Evolutionary conservation across 2,113 vertebrate genomes (phyloP), one percentile per base, ranked within the genome.

Genomic region (Hippocampus zosterae): DNA sequence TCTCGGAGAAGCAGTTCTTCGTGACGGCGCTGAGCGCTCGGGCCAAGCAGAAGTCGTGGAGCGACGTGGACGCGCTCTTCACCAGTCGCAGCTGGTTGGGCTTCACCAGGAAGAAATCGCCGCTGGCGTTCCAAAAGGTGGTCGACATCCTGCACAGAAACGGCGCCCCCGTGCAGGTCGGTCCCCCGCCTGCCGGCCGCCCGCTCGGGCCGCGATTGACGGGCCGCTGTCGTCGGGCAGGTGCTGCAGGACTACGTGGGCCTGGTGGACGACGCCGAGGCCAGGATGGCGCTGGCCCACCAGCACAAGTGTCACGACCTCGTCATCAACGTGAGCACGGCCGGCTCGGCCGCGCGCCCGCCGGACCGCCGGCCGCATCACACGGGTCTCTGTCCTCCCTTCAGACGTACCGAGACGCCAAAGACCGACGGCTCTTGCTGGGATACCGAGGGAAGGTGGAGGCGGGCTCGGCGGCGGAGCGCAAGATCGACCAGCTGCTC

Each of bases 281-380:
- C 89, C 12, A 92, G 92, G 72, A 83, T 98, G 87, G 89, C 87
- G 65, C 88, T 98, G 1, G 96, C 95, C 46, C 93, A 92, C 68
- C 98, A 96, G 78, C 94, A 96, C 82, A 98, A 96, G 80, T 99
- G 97, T 84, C 97, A 99, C 37, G 93, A 97, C 82, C 92, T 98
- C 44, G 91, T 95, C 82, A 98, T 99, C 82, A 94, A 95, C 71
- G 97, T 98, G 85, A 10, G 18, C 5, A 7, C 2, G 4, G 1
- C 2, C 37, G 21, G 6, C 19, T 0, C 0, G 16, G 2, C 57
- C 5, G 23, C 15, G 56, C 13, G 55, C 11, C 25, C 23, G 8
- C 7, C 8, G 19, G 10, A 25, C 25, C 10, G 8, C 5, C 15
- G 15, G 50, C 18, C n/a, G 56, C 21, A 5, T 55, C 29, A 16